Base-by-base conservation (phyloP, 2,113 vertebrate species). In the Psilopogon haemacephalus region DNA sequence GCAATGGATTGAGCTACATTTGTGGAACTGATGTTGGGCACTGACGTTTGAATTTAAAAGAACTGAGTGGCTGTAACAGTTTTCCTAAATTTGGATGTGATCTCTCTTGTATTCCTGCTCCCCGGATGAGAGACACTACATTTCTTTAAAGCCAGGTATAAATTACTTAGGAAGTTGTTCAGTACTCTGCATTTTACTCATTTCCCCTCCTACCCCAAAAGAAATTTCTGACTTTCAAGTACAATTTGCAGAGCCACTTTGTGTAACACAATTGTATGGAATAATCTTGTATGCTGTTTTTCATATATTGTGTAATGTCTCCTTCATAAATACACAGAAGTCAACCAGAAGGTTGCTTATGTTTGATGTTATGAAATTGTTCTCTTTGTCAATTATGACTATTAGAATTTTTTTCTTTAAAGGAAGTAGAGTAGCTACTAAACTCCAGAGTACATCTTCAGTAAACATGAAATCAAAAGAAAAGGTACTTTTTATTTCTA, bases 61-160 rank as follows among this genome's bases (percentile, higher is more conserved):
- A 8, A 2, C 7, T 77, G 48, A 86, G 30, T 62, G n/a, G 35
- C 56, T 89, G 27, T 14, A 74, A 76, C 32, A 68, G 46, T 65
- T 54, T 86, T 83, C 52, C 27, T 85, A n/a, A 67, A 84, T 89
- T 86, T 74, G 77, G 42, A 64, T 77, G 35, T 35, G 17, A 77
- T 71, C 48, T 84, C 62, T 78, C 40, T 75, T 78, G n/a, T 48
- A 56, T 15, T 68, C 20, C 37, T 70, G 65, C 55, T 91, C 83
- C 27, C 59, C 50, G 62, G 85, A 71, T 76, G 77, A 63, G 27
- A 88, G 69, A 80, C 42, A 24, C 42, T 91, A 85, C 24, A 64
- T 86, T 84, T 90, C 69, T 93, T 92, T 74, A 38, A 88, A 90
- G 38, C 77, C 60, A 60, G 65, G 37, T 95, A 56, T n/a, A 84